These are phyloP conservation scores for Agrotis ipsilon DNA, from an alignment of 2,888 invertebrate species.

Conservation along the genomic window DNA sequence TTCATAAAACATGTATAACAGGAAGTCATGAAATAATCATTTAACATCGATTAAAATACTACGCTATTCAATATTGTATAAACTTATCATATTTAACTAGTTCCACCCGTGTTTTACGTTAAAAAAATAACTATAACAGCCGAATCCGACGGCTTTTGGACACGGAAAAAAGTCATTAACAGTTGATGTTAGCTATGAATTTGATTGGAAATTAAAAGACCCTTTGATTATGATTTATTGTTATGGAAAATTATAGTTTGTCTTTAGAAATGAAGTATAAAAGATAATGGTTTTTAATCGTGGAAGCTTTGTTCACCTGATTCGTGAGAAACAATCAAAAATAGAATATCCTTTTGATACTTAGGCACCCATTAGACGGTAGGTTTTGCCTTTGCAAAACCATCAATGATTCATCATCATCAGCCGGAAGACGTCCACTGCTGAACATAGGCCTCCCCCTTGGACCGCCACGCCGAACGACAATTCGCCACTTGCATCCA, in stretches of 20 bases:
- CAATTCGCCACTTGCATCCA: too few relatives aligned
- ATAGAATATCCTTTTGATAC: too few relatives aligned
- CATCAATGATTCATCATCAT: too few relatives aligned
- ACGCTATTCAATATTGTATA: slow-evolving; percentile 32
- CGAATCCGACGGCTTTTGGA: slow-evolving; percentile 65
- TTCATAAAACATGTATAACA: slow-evolving; percentile 1
- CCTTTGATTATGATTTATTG: slow-evolving; percentile 69
- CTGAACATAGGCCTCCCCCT: too few relatives aligned
- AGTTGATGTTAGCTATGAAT: slow-evolving; percentile 65
- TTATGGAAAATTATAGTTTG: slow-evolving; percentile 42
- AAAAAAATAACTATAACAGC: slow-evolving; percentile 62
- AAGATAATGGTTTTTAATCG: slow-evolving; percentile 11
- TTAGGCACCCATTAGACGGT: too few relatives aligned
- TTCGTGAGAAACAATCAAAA: too few relatives aligned
- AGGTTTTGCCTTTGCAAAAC: too few relatives aligned
- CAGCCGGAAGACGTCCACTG: too few relatives aligned
- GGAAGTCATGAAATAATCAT: slow-evolving; percentile 13
- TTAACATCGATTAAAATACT: slow-evolving; percentile 3
- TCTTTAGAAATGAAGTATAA: slow-evolving; percentile 37
- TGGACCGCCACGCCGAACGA: too few relatives aligned
- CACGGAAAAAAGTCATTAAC: slow-evolving; percentile 77
- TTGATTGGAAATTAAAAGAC: slow-evolving; percentile 68
- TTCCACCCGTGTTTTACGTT: slow-evolving; percentile 41
- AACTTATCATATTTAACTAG: slow-evolving; percentile 23
- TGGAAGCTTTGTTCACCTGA: background rate